Conservation (phyloP, 2,797 vertebrate species). For the Microctenopoma lineatum region DNA sequence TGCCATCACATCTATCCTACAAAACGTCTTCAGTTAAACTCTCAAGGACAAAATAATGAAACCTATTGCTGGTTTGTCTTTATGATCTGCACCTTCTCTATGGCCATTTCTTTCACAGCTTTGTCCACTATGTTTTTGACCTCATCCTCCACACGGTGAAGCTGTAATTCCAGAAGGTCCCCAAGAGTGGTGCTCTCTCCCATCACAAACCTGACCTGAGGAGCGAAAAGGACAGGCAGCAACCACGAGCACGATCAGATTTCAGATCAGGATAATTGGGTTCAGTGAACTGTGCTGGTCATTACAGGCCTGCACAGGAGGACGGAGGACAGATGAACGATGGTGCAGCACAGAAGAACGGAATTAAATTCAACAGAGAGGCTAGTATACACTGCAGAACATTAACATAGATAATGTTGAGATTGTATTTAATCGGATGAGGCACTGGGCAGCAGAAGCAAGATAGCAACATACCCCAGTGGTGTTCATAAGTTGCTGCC, state of each 20-base stretch:
- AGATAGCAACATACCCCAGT: constrained; percentile 62
- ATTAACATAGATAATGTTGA: not conserved
- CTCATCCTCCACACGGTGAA: constrained; percentile 85
- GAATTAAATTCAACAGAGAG: constrained; percentile 2
- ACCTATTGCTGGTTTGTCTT: not conserved
- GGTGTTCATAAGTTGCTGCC: constrained; percentile 85
- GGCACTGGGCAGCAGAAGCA: constrained; percentile 12
- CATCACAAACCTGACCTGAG: constrained; percentile 85
- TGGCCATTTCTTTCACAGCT: constrained; percentile 85
- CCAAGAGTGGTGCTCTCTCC: constrained; percentile 83
- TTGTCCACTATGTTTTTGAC: constrained; percentile 87
- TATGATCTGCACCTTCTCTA: constrained; percentile 69
- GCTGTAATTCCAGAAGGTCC: constrained; percentile 84
- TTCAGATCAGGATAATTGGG: constrained; percentile 52
- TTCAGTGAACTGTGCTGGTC: constrained; percentile 38
- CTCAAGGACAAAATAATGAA: not conserved
- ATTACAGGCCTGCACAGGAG: constrained; percentile 22
- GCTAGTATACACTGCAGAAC: not conserved
- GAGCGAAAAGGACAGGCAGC: constrained; percentile 18
- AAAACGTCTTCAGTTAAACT: too few species aligned
- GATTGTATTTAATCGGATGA: constrained; percentile 12
- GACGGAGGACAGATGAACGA: not conserved
- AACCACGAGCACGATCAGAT: constrained; percentile 43
- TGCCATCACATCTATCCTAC: not conserved
- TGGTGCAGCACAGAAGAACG: constrained; percentile 9